Conservation (phyloP, 2,797 vertebrate genomes). For the Poeciliopsis paucimaculata region DNA sequence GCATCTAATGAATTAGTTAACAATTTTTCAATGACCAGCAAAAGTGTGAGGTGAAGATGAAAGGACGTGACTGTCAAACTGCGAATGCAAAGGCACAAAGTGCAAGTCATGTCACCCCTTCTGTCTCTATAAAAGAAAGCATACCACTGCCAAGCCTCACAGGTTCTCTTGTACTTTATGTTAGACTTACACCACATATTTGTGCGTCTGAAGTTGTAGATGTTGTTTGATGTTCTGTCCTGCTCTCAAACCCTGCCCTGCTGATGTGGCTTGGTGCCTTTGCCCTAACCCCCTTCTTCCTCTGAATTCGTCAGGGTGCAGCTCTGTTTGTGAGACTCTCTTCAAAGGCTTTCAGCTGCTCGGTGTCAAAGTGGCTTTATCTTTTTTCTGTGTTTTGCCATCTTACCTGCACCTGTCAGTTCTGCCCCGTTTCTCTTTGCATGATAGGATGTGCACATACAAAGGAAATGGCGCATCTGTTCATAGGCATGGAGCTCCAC, state of each 20-base stretch:
- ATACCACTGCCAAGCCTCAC: background rate
- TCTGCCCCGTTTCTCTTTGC: conserved; percentile 39
- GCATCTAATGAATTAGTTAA: conserved; percentile 15
- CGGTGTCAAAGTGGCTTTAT: conserved; percentile 37
- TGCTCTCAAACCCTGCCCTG: conserved; percentile 11
- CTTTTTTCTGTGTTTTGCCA: conserved; percentile 12
- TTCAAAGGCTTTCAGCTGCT: conserved; percentile 53
- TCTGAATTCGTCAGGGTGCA: conserved; percentile 37
- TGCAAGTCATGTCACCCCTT: conserved; percentile 26
- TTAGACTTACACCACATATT: background rate
- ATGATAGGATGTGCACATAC: conserved; percentile 21
- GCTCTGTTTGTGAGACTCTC: conserved; percentile 40
- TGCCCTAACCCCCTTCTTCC: conserved; percentile 19
- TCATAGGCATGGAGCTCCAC: conserved; percentile 45
- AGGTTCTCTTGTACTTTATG: too few relatives aligned
- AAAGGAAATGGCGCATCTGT: conserved; percentile 46
- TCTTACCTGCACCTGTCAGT: conserved; percentile 36
- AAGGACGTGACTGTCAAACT: conserved; percentile 39
- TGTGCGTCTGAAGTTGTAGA: background rate
- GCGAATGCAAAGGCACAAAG: conserved; percentile 41
- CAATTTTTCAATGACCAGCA: conserved; percentile 39
- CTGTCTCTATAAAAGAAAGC: conserved; percentile 1
- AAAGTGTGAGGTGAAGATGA: conserved; percentile 27
- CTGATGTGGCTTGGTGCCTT: conserved; percentile 22
- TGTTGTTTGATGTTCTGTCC: background rate